Evolutionary conservation across 2,888 invertebrate species (phyloP).

Genomic region (Nymphalis urticae): DNA sequence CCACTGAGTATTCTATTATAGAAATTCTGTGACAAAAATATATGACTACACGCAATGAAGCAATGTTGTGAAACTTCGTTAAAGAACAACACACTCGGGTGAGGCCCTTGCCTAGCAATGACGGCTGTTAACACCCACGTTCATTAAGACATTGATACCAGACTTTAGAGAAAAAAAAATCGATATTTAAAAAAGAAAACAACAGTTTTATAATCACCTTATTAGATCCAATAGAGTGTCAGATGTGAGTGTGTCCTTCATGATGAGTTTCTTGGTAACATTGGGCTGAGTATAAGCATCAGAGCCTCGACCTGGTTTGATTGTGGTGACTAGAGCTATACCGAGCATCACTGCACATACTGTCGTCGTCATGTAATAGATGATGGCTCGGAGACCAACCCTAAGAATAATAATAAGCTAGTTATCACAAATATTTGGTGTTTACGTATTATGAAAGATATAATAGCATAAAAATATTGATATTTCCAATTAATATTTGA

Average conservation of each 20-base stretch:
- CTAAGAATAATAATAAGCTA: constrained; percentile 46
- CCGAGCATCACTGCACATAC: constrained; percentile 94
- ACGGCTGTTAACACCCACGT: too few relatives aligned
- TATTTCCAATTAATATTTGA: too few relatives aligned
- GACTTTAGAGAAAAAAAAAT: too few relatives aligned
- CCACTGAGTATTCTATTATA: too few relatives aligned
- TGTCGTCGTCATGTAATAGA: constrained; percentile 96
- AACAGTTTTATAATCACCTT: constrained; percentile 79
- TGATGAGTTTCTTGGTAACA: constrained; percentile 73
- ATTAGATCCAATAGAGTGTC: constrained; percentile 96
- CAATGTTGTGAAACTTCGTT: too few relatives aligned
- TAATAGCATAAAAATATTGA: too few relatives aligned
- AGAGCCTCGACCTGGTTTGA: constrained; percentile 88
- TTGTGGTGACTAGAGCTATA: constrained; percentile 93
- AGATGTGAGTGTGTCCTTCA: constrained; percentile 87
- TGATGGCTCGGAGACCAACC: constrained; percentile 89
- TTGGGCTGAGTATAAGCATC: constrained; percentile 63
- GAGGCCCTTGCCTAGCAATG: too few relatives aligned
- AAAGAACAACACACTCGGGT: too few relatives aligned
- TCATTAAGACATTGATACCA: too few relatives aligned
- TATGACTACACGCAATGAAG: too few relatives aligned
- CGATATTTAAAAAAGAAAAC: background rate
- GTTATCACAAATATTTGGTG: background rate
- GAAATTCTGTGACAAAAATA: too few relatives aligned
- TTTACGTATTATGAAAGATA: too few relatives aligned